Conservation (phyloP, 2,888 invertebrate species). For the Hypomecis atomaria region DNA sequence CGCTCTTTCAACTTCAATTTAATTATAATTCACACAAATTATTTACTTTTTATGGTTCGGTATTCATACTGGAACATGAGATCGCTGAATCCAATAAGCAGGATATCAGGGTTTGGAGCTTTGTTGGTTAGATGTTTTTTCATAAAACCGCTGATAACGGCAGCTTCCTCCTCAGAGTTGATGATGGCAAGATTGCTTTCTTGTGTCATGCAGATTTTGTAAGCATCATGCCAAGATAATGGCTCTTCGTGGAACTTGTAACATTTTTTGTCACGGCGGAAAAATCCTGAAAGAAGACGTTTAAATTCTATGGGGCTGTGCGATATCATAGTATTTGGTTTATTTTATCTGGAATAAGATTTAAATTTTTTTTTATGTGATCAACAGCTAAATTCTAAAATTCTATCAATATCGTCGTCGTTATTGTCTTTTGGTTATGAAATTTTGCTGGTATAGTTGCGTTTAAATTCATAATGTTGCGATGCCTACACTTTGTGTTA, state of each 20-base stretch:
- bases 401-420: no score
- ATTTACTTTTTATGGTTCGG: slow-evolving; percentile 57
- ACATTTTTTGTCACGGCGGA: slow-evolving; percentile 53
- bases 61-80: slow-evolving; percentile 63
- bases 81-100: slow-evolving; percentile 63
- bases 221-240: slow-evolving; percentile 62
- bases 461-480: no score
- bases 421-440: no score
- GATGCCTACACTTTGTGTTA: no score
- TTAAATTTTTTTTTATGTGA: neutral
- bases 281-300: slow-evolving; percentile 48
- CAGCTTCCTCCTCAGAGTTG: slow-evolving; percentile 60
- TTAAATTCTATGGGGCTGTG: neutral
- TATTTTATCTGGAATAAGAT: no score
- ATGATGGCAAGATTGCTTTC: slow-evolving; percentile 59
- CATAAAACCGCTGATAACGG: slow-evolving; percentile 53
- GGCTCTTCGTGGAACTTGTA: slow-evolving; percentile 63
- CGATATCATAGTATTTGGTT: neutral
- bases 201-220: slow-evolving; percentile 56
- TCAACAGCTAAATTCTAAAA: no score
- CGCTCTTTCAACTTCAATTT: no score
- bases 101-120: slow-evolving; percentile 57
- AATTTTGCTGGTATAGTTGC: no score
- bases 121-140: slow-evolving; percentile 54
- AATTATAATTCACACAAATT: neutral